These are phyloP conservation scores for Sussaba pulchella DNA, from an alignment of 2,888 invertebrate genomes.

Conservation along the genomic window DNA sequence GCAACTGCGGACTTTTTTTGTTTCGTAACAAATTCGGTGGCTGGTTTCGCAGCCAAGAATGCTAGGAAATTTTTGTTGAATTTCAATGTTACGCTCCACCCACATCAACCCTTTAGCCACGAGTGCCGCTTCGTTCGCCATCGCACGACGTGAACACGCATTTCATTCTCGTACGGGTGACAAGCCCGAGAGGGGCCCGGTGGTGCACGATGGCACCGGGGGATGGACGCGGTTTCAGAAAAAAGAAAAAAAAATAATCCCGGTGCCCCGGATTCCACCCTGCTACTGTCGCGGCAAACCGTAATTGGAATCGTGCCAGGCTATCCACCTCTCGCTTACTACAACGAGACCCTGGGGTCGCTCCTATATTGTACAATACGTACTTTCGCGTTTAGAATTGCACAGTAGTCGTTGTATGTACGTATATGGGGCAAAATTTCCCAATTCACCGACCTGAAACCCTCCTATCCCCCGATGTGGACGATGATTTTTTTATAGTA, in stretches of 20 bases:
- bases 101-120: constrained; percentile 1
- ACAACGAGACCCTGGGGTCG: constrained; percentile 32
- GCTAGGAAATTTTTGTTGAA: constrained; percentile 44
- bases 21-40: neutral
- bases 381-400: constrained; percentile 33
- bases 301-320: constrained; percentile 71
- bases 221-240: constrained; percentile 8
- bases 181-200: constrained; percentile 5
- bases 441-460: too few species aligned
- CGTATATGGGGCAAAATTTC: too few species aligned
- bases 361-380: constrained; percentile 11
- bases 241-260: constrained; percentile 41
- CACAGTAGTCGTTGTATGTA: constrained; percentile 4
- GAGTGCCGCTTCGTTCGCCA: constrained; percentile 14
- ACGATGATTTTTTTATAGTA: too few species aligned
- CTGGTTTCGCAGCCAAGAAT: neutral
- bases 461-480: too few species aligned
- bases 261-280: constrained; percentile 60
- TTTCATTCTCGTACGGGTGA: constrained; percentile 49
- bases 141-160: constrained; percentile 30
- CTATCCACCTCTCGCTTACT: constrained; percentile 61
- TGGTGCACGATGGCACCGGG: neutral
- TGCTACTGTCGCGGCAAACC: constrained; percentile 63
- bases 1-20: neutral
- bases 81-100: constrained; percentile 31